Percentiles rank a stretch among this genome's conserved stretches.
Evolutionary conservation across 2,888 invertebrate genomes (phyloP).

Genomic region (Dryocosmus kuriphilus): DNA sequence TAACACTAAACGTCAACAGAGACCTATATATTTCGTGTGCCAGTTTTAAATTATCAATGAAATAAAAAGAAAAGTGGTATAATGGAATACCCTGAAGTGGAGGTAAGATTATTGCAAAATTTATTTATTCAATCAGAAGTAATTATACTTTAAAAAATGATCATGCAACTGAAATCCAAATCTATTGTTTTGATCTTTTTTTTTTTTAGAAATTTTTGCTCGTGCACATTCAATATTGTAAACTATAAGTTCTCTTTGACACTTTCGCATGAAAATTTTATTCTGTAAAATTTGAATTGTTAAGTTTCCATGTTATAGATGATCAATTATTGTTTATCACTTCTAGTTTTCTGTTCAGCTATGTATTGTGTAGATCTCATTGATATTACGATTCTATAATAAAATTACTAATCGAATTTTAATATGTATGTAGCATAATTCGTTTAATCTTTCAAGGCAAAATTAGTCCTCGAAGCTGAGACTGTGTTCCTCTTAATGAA

Average conservation of each 20-base stretch:
- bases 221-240: background rate
- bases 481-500: slow-evolving; percentile 85
- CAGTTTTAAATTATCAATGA: slow-evolving; percentile 8
- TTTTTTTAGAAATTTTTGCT: background rate
- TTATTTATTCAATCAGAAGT: slow-evolving; percentile 36
- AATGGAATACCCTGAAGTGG: slow-evolving; percentile 61
- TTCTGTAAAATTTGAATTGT: background rate
- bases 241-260: background rate
- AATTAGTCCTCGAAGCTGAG: slow-evolving; percentile 80
- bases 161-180: background rate
- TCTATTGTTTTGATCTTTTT: background rate
- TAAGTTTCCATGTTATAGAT: background rate
- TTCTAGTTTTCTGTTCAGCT: background rate
- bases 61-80: slow-evolving; percentile 23
- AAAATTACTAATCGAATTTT: slow-evolving; percentile 6
- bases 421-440: background rate
- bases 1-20: background rate
- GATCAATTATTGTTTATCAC: background rate
- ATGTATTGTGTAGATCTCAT: background rate
- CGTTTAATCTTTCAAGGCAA: slow-evolving; percentile 63
- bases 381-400: background rate
- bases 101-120: slow-evolving; percentile 50
- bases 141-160: background rate
- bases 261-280: too few relatives aligned
- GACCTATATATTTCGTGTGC: background rate